Evolutionary conservation across 2,888 invertebrate genomes (phyloP), one percentile per base, ranked within the genome.

Genomic region (Erebia aethiops): DNA sequence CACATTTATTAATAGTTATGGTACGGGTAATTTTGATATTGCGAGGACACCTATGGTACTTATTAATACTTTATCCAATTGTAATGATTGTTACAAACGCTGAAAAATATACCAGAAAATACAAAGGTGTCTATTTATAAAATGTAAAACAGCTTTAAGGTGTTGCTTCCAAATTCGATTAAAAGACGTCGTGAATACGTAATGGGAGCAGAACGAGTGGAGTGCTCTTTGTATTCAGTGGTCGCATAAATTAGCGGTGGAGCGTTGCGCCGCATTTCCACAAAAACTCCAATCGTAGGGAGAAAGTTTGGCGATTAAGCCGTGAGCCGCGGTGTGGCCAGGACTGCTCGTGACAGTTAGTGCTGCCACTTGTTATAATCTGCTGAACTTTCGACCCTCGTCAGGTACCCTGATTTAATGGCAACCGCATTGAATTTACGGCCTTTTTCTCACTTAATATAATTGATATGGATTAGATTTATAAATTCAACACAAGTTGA

Each of bases 311-410:
- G 88, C 89, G 91, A 92, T 93, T 93, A 92, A 92, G 90, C 89
- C 89, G 84, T 87, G 89, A 91, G 92, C 88, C 91, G 92, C 89
- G 90, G 90, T 84, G 78, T 79, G 87, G 90, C 87, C 91, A 90
- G 90, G 90, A 86, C 91, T 93, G 92, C 81, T 84, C 83, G 83
- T 87, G 92, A 92, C 92, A 93, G 91, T 91, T 91, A 92, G 91
- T 91, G 90, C 90, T 84, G 86, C 90, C 91, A 91, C 91, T 92
- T 91, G 89, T 90, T 92, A 92, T 92, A 92, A 91, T 91, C 89
- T 88, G 89, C 89, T 88, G 84, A 92, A 93, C 90, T 92, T 92
- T 88, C 85, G 87, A 91, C 92, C 92, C 91, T 89, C 90, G 90
- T 92, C 89, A 91, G 92, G 91, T 91, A 87, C 82, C 83, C 84